Evolutionary conservation across 2,797 vertebrate species (phyloP).

Genomic region (Distichodus sexfasciatus): DNA sequence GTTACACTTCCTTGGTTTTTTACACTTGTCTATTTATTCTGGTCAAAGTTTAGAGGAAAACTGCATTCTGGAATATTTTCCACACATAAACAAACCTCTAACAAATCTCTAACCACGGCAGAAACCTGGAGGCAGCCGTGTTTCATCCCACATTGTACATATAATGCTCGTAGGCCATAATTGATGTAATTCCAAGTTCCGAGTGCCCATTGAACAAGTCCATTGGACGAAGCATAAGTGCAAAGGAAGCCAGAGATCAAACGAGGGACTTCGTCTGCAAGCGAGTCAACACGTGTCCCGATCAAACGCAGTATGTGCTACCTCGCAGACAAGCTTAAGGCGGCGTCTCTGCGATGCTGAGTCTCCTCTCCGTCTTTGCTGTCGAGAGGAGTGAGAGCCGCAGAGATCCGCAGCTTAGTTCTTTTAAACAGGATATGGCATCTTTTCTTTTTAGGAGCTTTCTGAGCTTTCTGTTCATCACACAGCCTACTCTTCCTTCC

Average conservation of each 20-base stretch:
- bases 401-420: conserved; percentile 27
- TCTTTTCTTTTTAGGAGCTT: conserved; percentile 43
- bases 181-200: too few species aligned
- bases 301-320: conserved; percentile 45
- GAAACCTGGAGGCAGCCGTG: too few species aligned
- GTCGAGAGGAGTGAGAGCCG: conserved; percentile 18
- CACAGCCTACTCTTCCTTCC: conserved; percentile 43
- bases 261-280: conserved; percentile 3
- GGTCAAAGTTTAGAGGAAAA: too few species aligned
- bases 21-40: too few species aligned
- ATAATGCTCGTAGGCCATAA: too few species aligned
- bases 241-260: conserved; percentile 10
- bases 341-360: conserved; percentile 23
- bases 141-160: too few species aligned
- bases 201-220: too few species aligned
- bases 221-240: too few species aligned
- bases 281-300: conserved; percentile 12
- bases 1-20: too few species aligned
- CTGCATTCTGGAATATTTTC: too few species aligned
- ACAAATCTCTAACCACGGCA: too few species aligned
- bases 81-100: too few species aligned
- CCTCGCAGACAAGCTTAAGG: conserved; percentile 37
- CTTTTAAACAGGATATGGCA: conserved; percentile 58
- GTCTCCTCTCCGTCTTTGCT: conserved; percentile 28
- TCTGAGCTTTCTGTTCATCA: conserved; percentile 42